Base-by-base conservation (phyloP, 2,797 vertebrate genomes). In the Gallinago solitaria region DNA sequence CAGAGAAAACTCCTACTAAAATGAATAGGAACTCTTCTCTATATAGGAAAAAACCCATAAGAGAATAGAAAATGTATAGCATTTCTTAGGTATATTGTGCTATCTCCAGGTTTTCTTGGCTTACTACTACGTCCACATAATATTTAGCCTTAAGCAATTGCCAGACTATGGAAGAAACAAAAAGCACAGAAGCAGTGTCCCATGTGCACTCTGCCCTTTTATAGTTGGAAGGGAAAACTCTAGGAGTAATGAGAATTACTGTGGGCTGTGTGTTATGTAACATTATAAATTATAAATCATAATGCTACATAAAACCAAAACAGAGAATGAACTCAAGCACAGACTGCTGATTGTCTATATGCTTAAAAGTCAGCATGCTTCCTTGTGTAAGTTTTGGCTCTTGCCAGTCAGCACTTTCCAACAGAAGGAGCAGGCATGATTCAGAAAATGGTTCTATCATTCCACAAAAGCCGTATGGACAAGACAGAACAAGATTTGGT, bases 21-120 rank as follows among this genome's bases (percentile, higher is more conserved):
- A 73, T 85, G 20, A 83, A 67, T 32, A 63, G 15, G 17, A 91
- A 75, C 2, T 2, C 32, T 81, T 68, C 7, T 57, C 16, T 25
- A 41, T 2, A 11, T 2, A 39, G 9, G 4, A 16, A 65, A 69
- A 61, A 60, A 61, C 54, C 0, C 1, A 11, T 4, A 33, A 19
- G 5, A 73, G 16, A 67, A 83, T 23, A 16, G 23, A 83, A 89
- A 70, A 67, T 25, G 20, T 1, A 2, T 41, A 59, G 2, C 1
- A 56, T 83, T 92, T 73, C 43, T 85, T 51, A 81, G 16, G 17
- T 70, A 6, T 32, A 68, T 45, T 60, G 12, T 45, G 7, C 8
- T 80, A 12, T 48, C 11, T 56, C 12, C 12, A 80, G 9, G 2
- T 56, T 90, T 88, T 63, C 25, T 68, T 83, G 15, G 39, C 12